Evolutionary conservation across 37 sponge, comb jelly and placozoan genomes (phyloP), one percentile per base, ranked within the genome.

Genomic region (Axinella damicornis): DNA sequence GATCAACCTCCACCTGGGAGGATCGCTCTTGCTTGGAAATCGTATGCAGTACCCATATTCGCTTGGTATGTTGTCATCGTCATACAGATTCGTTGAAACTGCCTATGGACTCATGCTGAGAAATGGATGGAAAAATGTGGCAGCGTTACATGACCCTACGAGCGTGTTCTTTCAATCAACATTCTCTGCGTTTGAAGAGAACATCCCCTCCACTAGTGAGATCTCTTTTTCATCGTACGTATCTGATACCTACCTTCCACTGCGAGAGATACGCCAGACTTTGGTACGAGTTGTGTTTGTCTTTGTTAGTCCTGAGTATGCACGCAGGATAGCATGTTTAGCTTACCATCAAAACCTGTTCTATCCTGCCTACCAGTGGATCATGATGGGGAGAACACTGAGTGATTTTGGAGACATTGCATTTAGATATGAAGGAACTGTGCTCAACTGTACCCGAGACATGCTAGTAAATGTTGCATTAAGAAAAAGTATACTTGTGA

Each of bases 1-100:
- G 21, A 24, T 71, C 35, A 71, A 71, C 32, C 72, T 71, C 20
- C 72, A 71, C 72, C 34, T 71, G 0, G 72, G 38, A 25, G 52
- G 36, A 71, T 38, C 36, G 19, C 72, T 38, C 14, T 31, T 36
- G 21, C 72, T 71, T 5, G 11, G 37, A 37, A 21, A 36, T 21
- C 36, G 38, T 24, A 20, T 20, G 40, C 34, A 37, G 52, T 71
- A 38, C 38, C 20, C 38, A 24, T 71, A 71, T 34, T 2, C 72
- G 24, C 24, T 71, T 2, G 52, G 72, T 38, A 38, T 71, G 72
- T 31, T 19, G 21, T 34, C 38, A 37, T 20, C 72, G 21, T 34
- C 46, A 16, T 56, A 56, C 57, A 18, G 17, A 56, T 56, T 56
- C 18, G 57, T 56, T 56, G 17, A 56, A 19, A 18, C 57, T 56